Evolutionary conservation across 2,113 vertebrate genomes (phyloP).

Genomic region (Baryphthengus martii): DNA sequence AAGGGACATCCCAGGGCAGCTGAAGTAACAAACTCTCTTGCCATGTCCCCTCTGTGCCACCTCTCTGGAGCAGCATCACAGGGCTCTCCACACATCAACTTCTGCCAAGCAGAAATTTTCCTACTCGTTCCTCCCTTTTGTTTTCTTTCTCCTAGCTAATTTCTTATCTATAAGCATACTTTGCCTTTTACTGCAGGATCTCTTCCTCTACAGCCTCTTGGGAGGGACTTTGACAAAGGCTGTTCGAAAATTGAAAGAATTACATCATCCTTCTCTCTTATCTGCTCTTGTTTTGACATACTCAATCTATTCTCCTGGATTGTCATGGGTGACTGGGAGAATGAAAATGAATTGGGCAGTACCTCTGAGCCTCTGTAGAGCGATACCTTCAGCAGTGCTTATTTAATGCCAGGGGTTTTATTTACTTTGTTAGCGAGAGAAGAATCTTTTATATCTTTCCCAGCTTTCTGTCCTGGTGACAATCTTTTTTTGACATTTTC

Average conservation of each 20-base stretch:
- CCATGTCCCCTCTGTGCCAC: background rate
- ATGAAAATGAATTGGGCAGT: background rate
- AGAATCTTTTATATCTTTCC: background rate
- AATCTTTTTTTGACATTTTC: constrained; percentile 31
- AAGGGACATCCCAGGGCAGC: background rate
- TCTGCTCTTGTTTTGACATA: background rate
- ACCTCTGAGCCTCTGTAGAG: background rate
- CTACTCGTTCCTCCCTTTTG: background rate
- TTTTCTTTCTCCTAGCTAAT: background rate
- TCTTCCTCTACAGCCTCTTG: background rate
- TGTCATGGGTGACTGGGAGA: background rate
- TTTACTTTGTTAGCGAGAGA: background rate
- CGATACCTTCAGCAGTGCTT: background rate
- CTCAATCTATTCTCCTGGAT: background rate
- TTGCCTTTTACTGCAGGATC: background rate
- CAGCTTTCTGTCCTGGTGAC: background rate
- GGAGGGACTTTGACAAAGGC: background rate
- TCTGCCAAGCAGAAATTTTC: background rate
- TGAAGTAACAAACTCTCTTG: background rate
- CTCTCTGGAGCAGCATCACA: background rate
- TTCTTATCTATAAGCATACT: background rate
- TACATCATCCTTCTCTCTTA: background rate
- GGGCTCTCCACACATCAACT: background rate
- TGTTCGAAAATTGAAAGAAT: background rate
- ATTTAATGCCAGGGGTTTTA: background rate